These are phyloP conservation scores for Neopelma chrysocephalum DNA, from an alignment of 2,797 vertebrate species.

Conservation along the genomic window DNA sequence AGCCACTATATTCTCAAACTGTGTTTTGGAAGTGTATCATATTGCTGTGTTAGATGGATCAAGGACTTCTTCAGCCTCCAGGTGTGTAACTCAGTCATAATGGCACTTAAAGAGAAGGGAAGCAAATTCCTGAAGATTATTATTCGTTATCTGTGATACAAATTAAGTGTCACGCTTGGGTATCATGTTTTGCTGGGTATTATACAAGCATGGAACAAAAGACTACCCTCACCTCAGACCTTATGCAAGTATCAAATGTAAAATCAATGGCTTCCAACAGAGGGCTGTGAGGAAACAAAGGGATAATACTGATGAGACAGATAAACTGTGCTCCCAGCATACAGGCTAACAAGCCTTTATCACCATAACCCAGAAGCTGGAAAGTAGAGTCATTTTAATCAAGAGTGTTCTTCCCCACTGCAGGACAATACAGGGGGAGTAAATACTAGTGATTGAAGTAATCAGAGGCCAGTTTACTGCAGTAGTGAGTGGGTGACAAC, in stretches of 20 bases:
- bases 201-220: not conserved
- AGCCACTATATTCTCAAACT: not conserved
- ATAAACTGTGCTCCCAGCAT: not conserved
- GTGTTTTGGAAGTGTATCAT: not conserved
- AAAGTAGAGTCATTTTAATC: not conserved
- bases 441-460: not conserved
- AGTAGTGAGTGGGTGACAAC: not conserved
- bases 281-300: not conserved
- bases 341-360: not conserved
- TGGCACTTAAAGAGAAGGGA: not conserved
- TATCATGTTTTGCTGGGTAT: not conserved
- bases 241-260: not conserved
- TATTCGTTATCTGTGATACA: not conserved
- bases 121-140: not conserved
- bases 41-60: not conserved
- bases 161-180: not conserved
- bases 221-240: not conserved
- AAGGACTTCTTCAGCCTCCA: not conserved
- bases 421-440: not conserved
- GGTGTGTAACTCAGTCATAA: not conserved
- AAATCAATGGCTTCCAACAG: slow-evolving; percentile 3
- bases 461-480: not conserved
- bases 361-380: not conserved
- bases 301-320: slow-evolving; percentile 17
- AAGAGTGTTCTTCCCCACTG: not conserved